phyloP scores from a whole-genome alignment of 2,113 vertebrate genomes.

The Eudyptes chrysolophus region DNA sequence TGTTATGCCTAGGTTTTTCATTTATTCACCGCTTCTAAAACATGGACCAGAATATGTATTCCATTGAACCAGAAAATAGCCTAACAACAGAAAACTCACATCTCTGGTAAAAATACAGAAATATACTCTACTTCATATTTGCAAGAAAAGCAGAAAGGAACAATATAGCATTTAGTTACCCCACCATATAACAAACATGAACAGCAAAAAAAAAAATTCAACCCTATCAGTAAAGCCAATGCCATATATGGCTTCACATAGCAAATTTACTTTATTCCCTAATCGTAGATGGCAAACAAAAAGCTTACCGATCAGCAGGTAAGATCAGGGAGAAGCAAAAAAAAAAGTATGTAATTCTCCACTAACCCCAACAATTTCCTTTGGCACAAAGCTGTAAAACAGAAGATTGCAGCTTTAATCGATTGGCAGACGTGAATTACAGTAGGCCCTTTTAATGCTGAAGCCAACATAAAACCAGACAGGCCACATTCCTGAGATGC shows the following conservation, averaged over 20 bases:
- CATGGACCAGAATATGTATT: not conserved
- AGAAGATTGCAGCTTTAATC: not conserved
- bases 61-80: not conserved
- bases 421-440: not conserved
- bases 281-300: not conserved
- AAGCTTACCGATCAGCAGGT: not conserved
- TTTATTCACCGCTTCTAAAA: not conserved
- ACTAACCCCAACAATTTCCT: not conserved
- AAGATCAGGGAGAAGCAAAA: not conserved
- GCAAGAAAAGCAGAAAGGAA: not conserved
- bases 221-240: not conserved
- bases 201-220: not conserved
- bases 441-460: not conserved
- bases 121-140: not conserved
- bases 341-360: not conserved
- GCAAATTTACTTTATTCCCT: not conserved
- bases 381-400: not conserved
- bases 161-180: not conserved
- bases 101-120: not conserved
- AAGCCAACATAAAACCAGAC: slow-evolving; percentile 46
- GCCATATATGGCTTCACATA: not conserved
- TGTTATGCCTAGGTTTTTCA: not conserved
- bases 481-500: slow-evolving; percentile 37
- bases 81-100: not conserved
- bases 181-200: not conserved